A percentile compares a stretch with the other conserved stretches of the same genome.
Evolutionary conservation across 2,113 vertebrate species (phyloP).

Genomic region (Scartelaos histophorus): DNA sequence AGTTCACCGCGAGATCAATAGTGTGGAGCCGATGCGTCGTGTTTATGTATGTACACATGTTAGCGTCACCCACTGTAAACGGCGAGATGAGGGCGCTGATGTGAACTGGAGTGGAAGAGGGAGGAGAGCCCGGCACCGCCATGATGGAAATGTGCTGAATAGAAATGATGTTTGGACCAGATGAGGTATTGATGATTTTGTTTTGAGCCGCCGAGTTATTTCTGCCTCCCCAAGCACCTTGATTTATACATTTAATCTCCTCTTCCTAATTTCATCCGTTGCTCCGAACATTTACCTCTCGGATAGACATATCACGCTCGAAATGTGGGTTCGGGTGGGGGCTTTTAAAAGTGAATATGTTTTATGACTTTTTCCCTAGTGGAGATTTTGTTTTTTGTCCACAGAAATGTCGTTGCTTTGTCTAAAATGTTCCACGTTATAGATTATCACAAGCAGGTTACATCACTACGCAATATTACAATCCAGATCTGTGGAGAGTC

Average conservation of each 20-base stretch:
- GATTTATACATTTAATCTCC: constrained; percentile 14
- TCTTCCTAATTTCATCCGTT: constrained; percentile 1
- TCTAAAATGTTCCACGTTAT: no score
- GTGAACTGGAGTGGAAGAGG: not conserved
- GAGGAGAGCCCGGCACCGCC: not conserved
- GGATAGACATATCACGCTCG: not conserved
- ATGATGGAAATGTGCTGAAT: constrained; percentile 2
- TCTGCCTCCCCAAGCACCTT: not conserved
- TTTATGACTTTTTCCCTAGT: no score
- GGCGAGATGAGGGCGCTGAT: not conserved
- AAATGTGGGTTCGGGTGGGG: not conserved
- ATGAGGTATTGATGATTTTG: constrained; percentile 12
- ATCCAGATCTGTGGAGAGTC: no score
- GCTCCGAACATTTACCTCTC: not conserved
- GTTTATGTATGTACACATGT: constrained; percentile 53
- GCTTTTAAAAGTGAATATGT: not conserved
- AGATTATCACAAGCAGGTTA: no score
- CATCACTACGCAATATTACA: no score
- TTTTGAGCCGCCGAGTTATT: constrained; percentile 14
- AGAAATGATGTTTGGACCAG: constrained; percentile 6
- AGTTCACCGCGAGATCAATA: constrained; percentile 60
- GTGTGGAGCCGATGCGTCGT: constrained; percentile 25
- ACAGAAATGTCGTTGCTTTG: no score
- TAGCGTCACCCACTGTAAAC: constrained; percentile 23
- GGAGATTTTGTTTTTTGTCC: no score